Evolutionary conservation across 2,797 vertebrate genomes (phyloP).

Genomic region (Erpetoichthys calabaricus): DNA sequence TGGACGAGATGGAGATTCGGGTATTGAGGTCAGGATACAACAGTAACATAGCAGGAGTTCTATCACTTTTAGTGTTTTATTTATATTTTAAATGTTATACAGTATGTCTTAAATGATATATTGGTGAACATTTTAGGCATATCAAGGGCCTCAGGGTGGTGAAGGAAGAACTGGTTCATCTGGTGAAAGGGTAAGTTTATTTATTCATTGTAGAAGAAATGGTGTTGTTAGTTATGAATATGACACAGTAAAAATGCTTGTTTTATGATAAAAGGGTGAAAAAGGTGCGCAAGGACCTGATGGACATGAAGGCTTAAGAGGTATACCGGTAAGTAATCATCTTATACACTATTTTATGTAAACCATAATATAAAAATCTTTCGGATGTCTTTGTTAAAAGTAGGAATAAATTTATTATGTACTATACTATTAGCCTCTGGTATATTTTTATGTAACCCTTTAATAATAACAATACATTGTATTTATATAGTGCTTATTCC

Average conservation of each 20-base stretch:
- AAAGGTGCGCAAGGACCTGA: constrained; percentile 43
- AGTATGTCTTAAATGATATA: too few species aligned
- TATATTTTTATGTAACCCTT: too few species aligned
- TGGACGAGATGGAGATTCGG: constrained; percentile 56
- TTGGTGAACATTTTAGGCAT: constrained; percentile 36
- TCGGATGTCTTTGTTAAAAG: not conserved
- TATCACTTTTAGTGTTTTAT: too few species aligned
- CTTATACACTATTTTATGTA: constrained; percentile 4
- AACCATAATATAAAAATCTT: not conserved
- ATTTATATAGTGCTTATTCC: too few species aligned
- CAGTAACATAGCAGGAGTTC: too few species aligned
- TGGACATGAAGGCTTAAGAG: constrained; percentile 60
- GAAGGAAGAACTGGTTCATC: constrained; percentile 38
- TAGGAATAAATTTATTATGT: too few species aligned
- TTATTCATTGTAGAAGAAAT: not conserved
- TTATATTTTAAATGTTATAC: too few species aligned
- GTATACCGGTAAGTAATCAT: constrained; percentile 48
- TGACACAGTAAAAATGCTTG: not conserved
- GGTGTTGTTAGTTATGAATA: not conserved
- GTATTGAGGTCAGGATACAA: constrained; percentile 49
- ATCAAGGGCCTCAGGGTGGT: constrained; percentile 60
- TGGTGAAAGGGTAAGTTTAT: constrained; percentile 44
- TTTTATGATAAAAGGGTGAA: constrained; percentile 47
- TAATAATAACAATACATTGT: too few species aligned
- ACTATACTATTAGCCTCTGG: too few species aligned